Percentiles rank a stretch among this genome's conserved stretches.
Evolutionary conservation across 2,797 vertebrate species (phyloP).

Genomic region (Lagodon rhomboides): DNA sequence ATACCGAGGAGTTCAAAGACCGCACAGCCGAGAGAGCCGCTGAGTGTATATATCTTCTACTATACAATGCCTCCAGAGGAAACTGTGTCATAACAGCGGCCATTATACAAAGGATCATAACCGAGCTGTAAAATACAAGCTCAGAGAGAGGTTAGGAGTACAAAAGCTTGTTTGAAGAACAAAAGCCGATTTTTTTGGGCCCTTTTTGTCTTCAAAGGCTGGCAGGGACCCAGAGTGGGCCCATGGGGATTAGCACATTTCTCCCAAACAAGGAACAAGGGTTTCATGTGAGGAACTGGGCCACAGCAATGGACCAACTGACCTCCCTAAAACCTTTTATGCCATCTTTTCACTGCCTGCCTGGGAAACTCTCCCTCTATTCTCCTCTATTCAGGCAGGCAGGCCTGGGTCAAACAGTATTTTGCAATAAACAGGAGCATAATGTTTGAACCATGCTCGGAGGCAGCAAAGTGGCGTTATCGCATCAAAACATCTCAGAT

Average conservation of each 20-base stretch:
- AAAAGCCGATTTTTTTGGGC: slow-evolving; percentile 68
- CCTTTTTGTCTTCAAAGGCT: slow-evolving; percentile 68
- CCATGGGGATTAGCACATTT: slow-evolving; percentile 78
- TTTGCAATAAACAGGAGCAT: neutral
- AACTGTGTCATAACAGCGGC: slow-evolving; percentile 49
- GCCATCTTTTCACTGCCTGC: slow-evolving; percentile 53
- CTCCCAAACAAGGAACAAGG: slow-evolving; percentile 76
- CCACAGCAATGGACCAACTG: slow-evolving; percentile 60
- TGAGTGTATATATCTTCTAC: slow-evolving; percentile 35
- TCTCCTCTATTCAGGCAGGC: slow-evolving; percentile 9
- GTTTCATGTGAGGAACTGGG: slow-evolving; percentile 70
- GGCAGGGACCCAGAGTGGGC: slow-evolving; percentile 55
- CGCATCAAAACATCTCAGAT: neutral
- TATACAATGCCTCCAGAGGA: slow-evolving; percentile 62
- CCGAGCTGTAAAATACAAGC: slow-evolving; percentile 51
- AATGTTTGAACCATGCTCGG: neutral
- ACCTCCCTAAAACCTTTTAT: slow-evolving; percentile 62
- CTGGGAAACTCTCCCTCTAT: slow-evolving; percentile 50
- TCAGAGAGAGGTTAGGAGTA: slow-evolving; percentile 58
- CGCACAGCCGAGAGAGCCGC: slow-evolving; percentile 13
- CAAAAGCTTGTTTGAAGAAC: slow-evolving; percentile 72
- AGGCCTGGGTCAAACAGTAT: slow-evolving; percentile 18
- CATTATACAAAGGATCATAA: slow-evolving; percentile 63
- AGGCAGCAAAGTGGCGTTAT: neutral
- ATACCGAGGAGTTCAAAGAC: slow-evolving; percentile 50